Conservation (phyloP, 2,888 invertebrate genomes). For the Drosophila percnosoma region DNA sequence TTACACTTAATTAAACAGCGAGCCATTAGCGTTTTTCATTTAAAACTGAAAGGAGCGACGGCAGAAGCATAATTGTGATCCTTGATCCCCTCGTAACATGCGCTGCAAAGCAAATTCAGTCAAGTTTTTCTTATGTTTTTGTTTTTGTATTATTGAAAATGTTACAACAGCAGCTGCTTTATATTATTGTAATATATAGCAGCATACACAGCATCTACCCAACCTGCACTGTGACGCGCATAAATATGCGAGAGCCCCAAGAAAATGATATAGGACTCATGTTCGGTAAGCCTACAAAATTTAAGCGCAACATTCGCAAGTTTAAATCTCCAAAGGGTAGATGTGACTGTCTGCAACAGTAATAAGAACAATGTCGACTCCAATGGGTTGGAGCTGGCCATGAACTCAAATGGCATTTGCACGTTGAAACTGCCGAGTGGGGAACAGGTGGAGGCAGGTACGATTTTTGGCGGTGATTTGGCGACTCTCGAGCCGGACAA, state of each 20-base stretch:
- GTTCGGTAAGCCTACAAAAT: constrained; percentile 72
- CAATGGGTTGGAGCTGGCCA: constrained; percentile 66
- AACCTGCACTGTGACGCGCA: constrained; percentile 52
- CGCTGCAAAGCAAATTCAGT: constrained; percentile 16
- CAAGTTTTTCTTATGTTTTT: constrained; percentile 20
- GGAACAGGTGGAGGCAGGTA: constrained; percentile 54
- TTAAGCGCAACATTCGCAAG: background rate
- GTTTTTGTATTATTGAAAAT: constrained; percentile 47
- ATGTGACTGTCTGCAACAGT: constrained; percentile 69
- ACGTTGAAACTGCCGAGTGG: constrained; percentile 66
- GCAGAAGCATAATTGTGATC: constrained; percentile 5
- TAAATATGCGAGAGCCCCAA: constrained; percentile 75
- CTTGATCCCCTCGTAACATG: constrained; percentile 24
- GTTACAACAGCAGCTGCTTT: constrained; percentile 48
- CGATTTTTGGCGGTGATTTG: constrained; percentile 81
- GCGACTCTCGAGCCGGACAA: constrained; percentile 75
- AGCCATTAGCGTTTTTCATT: constrained; percentile 77
- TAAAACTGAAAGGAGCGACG: constrained; percentile 23
- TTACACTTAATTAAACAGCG: constrained; percentile 84
- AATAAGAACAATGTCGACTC: constrained; percentile 50
- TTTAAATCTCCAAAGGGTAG: constrained; percentile 42
- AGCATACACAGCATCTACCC: constrained; percentile 20
- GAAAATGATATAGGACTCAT: constrained; percentile 81
- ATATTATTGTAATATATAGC: constrained; percentile 28
- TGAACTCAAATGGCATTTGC: constrained; percentile 75